A percentile compares a stretch with the other conserved stretches of the same genome.
Evolutionary conservation across 2,888 invertebrate species (phyloP).

Genomic region (Cerastis rubricosa): DNA sequence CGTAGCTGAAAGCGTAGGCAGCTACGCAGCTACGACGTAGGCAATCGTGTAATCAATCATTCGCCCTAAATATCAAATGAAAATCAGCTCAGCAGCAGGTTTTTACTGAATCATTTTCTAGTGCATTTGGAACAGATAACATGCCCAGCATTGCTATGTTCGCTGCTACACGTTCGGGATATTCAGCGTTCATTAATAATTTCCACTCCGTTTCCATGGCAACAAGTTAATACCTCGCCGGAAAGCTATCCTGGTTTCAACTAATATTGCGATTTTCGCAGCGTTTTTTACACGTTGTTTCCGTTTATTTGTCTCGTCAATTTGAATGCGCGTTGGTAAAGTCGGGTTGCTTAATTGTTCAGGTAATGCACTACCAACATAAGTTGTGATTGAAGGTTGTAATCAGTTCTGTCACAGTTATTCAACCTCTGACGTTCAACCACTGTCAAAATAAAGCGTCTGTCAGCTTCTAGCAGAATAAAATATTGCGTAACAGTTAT

Average conservation of each 20-base stretch:
- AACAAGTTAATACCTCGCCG: conserved; percentile 19
- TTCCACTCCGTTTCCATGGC: conserved; percentile 23
- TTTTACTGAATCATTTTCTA: not conserved
- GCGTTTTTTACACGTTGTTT: not conserved
- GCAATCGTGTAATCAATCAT: not conserved
- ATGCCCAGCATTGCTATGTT: not conserved
- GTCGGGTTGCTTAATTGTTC: not conserved
- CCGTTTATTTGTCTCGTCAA: not conserved
- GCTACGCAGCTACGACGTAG: conserved; percentile 19
- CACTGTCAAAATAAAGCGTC: not conserved
- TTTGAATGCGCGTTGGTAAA: not conserved
- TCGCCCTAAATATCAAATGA: not conserved
- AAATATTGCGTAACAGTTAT: not conserved
- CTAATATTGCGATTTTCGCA: not conserved
- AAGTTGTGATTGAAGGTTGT: not conserved
- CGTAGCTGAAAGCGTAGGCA: not conserved
- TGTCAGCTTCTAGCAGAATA: not conserved
- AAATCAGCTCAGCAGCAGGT: not conserved
- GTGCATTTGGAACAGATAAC: conserved; percentile 1
- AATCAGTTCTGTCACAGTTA: not conserved
- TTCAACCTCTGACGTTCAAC: not conserved
- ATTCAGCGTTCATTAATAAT: conserved; percentile 30
- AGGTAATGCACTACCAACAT: not conserved
- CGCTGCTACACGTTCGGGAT: conserved; percentile 4
- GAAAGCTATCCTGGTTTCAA: conserved; percentile 25